phyloP scores from a whole-genome alignment of 1,140 invertebrate species.

The Caenorhabditis briggsae region DNA sequence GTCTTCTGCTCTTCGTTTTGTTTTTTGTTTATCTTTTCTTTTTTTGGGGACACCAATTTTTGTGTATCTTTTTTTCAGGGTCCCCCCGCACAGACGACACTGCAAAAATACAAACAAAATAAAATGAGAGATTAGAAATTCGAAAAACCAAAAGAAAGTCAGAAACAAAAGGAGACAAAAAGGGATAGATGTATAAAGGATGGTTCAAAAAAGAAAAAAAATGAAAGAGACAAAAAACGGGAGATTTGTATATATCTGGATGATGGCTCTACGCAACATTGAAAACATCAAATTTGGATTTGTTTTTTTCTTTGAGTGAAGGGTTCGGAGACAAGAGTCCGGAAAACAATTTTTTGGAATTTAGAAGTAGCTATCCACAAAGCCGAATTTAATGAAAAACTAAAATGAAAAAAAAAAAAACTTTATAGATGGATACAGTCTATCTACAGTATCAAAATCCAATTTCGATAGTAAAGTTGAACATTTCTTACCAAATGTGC shows the following conservation, averaged over 20 bases:
- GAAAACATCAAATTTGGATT: conserved; percentile 17
- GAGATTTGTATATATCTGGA: not conserved
- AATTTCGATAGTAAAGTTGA: no score
- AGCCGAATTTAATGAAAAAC: no score
- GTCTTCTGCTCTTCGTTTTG: conserved; percentile 11
- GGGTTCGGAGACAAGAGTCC: not conserved
- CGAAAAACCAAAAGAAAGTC: conserved; percentile 5
- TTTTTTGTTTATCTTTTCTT: conserved; percentile 45
- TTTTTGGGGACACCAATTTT: not conserved
- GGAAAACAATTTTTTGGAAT: not conserved
- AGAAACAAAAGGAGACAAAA: not conserved
- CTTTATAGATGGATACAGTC: no score
- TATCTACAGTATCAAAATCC: no score
- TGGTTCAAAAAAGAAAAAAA: not conserved
- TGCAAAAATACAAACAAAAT: conserved; percentile 57
- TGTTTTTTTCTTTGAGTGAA: not conserved
- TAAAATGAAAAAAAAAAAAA: no score
- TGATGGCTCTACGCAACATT: not conserved
- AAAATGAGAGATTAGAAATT: conserved; percentile 54
- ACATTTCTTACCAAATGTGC: no score
- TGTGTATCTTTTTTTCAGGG: not conserved
- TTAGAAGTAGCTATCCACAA: no score
- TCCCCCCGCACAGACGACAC: not conserved
- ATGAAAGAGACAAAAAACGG: not conserved
- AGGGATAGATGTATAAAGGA: not conserved